Evolutionary conservation across 2,888 invertebrate genomes (phyloP).

Genomic region (Holacanthella duospinosa): DNA sequence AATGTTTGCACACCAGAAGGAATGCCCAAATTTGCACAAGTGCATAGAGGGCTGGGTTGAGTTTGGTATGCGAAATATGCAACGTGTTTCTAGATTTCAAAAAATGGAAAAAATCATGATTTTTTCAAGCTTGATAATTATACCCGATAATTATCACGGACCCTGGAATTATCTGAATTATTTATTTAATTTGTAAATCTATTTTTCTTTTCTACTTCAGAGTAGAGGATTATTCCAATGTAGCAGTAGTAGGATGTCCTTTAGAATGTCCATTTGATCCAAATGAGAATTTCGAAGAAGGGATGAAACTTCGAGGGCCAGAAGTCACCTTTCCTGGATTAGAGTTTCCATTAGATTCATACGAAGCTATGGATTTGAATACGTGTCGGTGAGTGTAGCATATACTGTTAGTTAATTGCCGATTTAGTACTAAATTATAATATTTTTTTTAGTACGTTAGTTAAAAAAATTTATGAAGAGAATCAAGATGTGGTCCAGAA

Average conservation of each 20-base stretch:
- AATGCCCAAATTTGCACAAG: no score
- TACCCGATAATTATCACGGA: no score
- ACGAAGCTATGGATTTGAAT: slow-evolving; percentile 18
- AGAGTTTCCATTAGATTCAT: slow-evolving; percentile 16
- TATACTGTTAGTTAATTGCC: neutral
- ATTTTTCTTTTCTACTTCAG: neutral
- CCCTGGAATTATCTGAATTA: neutral
- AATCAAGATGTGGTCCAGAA: slow-evolving; percentile 18
- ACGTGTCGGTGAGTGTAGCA: slow-evolving; percentile 15
- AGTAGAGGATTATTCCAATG: no score
- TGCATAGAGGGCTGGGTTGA: neutral
- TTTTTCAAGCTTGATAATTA: no score
- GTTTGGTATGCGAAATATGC: no score
- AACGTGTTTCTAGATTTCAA: no score
- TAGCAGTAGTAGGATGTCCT: slow-evolving; percentile 29
- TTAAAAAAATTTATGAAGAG: slow-evolving; percentile 22
- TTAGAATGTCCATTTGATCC: slow-evolving; percentile 35
- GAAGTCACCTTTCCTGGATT: slow-evolving; percentile 21
- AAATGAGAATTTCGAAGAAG: slow-evolving; percentile 33
- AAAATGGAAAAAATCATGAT: no score
- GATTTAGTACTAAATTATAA: neutral
- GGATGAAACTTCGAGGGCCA: slow-evolving; percentile 9
- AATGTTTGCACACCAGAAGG: no score
- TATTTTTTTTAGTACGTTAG: slow-evolving; percentile 12
- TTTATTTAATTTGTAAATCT: neutral